Conservation (phyloP, 2,797 vertebrate species). For the Peromyscus melanophrys region DNA sequence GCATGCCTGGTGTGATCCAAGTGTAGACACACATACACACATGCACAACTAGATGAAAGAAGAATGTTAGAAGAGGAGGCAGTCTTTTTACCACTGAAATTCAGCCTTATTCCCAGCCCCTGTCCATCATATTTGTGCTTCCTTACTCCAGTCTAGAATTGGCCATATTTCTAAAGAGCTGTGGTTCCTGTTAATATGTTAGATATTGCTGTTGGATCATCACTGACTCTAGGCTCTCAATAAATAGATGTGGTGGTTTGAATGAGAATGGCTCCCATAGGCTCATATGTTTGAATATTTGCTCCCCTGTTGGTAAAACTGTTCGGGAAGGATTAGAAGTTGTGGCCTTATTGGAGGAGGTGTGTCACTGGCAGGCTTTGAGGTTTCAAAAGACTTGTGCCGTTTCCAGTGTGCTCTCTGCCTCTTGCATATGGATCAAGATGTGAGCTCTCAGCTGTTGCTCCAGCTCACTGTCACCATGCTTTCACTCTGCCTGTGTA, state of each 20-base stretch:
- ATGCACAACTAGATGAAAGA: background rate
- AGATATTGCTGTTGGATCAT: conserved; percentile 2
- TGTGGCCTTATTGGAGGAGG: background rate
- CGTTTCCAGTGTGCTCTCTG: background rate
- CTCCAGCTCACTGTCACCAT: background rate
- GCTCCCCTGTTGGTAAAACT: background rate
- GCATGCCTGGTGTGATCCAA: background rate
- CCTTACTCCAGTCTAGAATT: background rate
- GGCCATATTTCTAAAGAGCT: conserved; percentile 34
- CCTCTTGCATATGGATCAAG: background rate
- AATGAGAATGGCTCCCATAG: no score
- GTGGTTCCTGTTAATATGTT: background rate
- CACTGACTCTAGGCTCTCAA: background rate
- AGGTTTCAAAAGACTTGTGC: background rate
- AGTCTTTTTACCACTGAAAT: background rate
- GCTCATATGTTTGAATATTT: background rate
- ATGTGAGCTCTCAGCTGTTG: background rate
- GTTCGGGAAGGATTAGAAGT: background rate
- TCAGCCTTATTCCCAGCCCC: background rate
- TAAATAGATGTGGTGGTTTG: background rate
- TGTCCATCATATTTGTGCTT: background rate
- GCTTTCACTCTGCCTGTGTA: background rate
- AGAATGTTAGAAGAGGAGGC: background rate
- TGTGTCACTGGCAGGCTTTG: background rate
- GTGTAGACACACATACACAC: background rate